These are phyloP conservation scores for zebrafish (Danio rerio) DNA, from an alignment of 2,113 vertebrate genomes.

Conservation along the genomic window GRCz12tu NC_133178.1:57383501-57384000, in stretches of 20 bases:
- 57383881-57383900: slow-evolving; percentile 17
- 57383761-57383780: slow-evolving; percentile 28
- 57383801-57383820: slow-evolving; percentile 15
- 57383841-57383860: slow-evolving; percentile 32
- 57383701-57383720: neutral
- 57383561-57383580: too few relatives aligned
- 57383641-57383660: too few relatives aligned
- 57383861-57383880: neutral
- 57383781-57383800: slow-evolving; percentile 19
- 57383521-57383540: too few relatives aligned
- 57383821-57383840: neutral
- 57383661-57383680: too few relatives aligned
- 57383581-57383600: too few relatives aligned
- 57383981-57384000: slow-evolving; percentile 75
- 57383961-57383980: slow-evolving; percentile 36
- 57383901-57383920: slow-evolving; percentile 23
- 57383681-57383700: neutral
- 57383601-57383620: too few relatives aligned
- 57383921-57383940: neutral
- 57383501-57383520: too few relatives aligned
- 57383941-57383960: slow-evolving; percentile 22
- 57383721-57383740: neutral
- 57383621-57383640: too few relatives aligned
- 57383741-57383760: slow-evolving; percentile 21
- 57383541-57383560: too few relatives aligned